phyloP scores from a whole-genome alignment of 2,888 invertebrate genomes.

The Colletes collaris region DNA sequence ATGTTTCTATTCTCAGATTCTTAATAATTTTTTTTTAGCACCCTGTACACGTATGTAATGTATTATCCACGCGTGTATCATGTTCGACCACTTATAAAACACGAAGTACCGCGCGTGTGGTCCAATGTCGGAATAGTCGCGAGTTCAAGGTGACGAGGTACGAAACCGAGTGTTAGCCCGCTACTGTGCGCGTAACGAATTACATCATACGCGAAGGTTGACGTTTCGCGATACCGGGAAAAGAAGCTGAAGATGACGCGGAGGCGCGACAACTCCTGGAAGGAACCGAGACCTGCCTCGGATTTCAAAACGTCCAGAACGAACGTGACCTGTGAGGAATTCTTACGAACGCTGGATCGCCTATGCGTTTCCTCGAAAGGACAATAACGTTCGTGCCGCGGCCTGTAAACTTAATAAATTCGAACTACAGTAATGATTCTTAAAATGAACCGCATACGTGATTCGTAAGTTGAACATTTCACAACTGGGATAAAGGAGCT shows the following conservation, averaged over 20 bases:
- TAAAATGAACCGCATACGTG: too few species aligned
- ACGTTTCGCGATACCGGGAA: slow-evolving; percentile 58
- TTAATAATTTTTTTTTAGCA: too few species aligned
- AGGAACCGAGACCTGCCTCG: slow-evolving; percentile 57
- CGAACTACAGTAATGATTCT: slow-evolving; percentile 18
- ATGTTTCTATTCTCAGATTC: too few species aligned
- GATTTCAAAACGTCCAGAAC: slow-evolving; percentile 68
- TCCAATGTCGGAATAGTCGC: slow-evolving; percentile 18
- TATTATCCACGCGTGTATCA: not conserved
- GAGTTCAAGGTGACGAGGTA: slow-evolving; percentile 59
- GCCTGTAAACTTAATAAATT: slow-evolving; percentile 56
- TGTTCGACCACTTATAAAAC: not conserved
- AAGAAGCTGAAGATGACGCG: slow-evolving; percentile 23
- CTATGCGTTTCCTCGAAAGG: slow-evolving; percentile 23
- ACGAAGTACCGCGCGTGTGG: not conserved
- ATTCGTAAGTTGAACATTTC: too few species aligned
- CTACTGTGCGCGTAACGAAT: slow-evolving; percentile 46
- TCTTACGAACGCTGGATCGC: slow-evolving; percentile 25
- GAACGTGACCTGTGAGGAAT: slow-evolving; percentile 63
- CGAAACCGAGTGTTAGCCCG: slow-evolving; percentile 10
- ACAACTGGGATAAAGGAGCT: too few species aligned
- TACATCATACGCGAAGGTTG: slow-evolving; percentile 50
- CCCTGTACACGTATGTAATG: too few species aligned
- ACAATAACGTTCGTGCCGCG: slow-evolving; percentile 50
- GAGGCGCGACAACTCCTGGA: slow-evolving; percentile 41